phyloP scores from a whole-genome alignment of 2,888 invertebrate genomes.

The Melangyna quadrimaculata region DNA sequence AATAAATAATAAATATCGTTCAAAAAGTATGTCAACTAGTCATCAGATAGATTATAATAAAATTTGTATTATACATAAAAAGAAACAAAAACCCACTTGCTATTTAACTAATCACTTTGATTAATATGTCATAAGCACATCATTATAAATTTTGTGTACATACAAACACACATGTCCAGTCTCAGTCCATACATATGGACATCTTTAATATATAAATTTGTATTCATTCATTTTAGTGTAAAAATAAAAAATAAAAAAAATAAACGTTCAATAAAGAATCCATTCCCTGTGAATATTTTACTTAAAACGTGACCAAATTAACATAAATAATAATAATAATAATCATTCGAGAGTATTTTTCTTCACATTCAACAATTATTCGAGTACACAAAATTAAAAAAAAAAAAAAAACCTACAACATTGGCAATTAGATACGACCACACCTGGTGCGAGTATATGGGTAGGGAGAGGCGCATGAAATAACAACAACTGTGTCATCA shows the following conservation, averaged over 20 bases:
- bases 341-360: constrained; percentile 38
- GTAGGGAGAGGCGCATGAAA: not conserved
- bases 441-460: constrained; percentile 17
- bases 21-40: constrained; percentile 45
- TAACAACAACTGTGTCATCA: constrained; percentile 59
- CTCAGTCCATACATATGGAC: no score
- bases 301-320: constrained; percentile 63
- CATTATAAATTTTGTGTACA: constrained; percentile 20
- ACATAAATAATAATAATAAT: constrained; percentile 48
- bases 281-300: constrained; percentile 52
- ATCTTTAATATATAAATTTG: not conserved
- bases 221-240: constrained; percentile 36
- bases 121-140: constrained; percentile 66
- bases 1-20: constrained; percentile 35
- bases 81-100: constrained; percentile 44
- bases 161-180: no score
- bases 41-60: constrained; percentile 16
- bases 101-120: constrained; percentile 56
- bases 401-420: constrained; percentile 35
- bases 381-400: constrained; percentile 23
- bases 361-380: constrained; percentile 37
- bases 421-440: constrained; percentile 61
- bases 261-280: constrained; percentile 30
- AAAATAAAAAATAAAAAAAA: not conserved
- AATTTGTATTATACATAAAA: not conserved